Percentiles rank a stretch among this genome's conserved stretches.
These are phyloP conservation scores for Spermophilus dauricus DNA, from an alignment of 2,113 vertebrate genomes.

Conservation along the genomic window DNA sequence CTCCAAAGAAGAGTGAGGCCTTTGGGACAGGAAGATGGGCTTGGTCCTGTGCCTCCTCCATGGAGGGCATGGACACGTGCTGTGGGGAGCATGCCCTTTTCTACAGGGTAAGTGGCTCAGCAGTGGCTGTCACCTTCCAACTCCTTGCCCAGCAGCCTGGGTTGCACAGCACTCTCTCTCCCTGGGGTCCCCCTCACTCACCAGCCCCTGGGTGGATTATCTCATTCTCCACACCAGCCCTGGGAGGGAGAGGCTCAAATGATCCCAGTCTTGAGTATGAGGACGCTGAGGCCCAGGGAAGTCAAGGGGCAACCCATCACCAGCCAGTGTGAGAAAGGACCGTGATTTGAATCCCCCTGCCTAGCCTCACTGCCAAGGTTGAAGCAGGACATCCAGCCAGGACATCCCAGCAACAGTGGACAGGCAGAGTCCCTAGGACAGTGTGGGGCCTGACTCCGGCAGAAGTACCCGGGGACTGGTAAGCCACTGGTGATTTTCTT, in stretches of 20 bases:
- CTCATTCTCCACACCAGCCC: background rate
- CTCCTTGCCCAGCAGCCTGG: rapidly evolving
- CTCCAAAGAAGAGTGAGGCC: background rate
- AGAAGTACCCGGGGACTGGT: background rate
- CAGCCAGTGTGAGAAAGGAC: background rate
- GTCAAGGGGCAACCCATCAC: background rate
- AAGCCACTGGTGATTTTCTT: background rate
- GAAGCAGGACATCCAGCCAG: background rate
- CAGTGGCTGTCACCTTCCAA: no score
- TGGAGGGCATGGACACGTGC: background rate
- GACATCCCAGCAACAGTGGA: background rate
- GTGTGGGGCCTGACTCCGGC: background rate
- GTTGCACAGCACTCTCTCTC: background rate
- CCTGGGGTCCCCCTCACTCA: background rate
- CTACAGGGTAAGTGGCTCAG: background rate
- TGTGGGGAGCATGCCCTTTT: background rate
- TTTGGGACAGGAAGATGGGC: background rate
- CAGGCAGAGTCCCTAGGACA: background rate
- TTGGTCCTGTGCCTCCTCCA: background rate
- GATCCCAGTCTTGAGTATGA: background rate
- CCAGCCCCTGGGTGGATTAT: background rate
- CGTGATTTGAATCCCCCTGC: background rate
- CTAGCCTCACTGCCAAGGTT: background rate
- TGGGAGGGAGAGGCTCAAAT: background rate
- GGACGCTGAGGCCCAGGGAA: background rate